Evolutionary conservation across 2,888 invertebrate genomes (phyloP).

Genomic region (Tyria jacobaeae): DNA sequence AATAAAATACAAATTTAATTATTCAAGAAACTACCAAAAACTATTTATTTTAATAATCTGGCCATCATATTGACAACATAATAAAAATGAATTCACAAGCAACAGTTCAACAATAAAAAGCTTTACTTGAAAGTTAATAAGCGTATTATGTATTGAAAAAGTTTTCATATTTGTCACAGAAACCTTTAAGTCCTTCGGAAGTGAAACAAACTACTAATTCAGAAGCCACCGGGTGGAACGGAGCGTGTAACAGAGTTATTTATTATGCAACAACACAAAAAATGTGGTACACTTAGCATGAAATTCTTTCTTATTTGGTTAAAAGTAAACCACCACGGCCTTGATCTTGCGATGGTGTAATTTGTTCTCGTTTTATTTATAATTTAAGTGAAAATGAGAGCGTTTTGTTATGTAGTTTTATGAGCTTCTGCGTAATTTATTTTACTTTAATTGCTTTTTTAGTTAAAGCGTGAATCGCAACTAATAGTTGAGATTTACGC

Average conservation of each 20-base stretch:
- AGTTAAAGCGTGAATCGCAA: no score
- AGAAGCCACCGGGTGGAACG: conserved; percentile 13
- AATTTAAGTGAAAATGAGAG: conserved; percentile 11
- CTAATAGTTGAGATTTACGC: no score
- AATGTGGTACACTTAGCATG: conserved; percentile 2
- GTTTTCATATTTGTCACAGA: conserved; percentile 4
- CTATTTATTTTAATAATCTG: no score
- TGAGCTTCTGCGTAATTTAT: background rate
- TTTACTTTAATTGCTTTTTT: background rate
- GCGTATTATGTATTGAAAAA: background rate
- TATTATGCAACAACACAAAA: conserved; percentile 28
- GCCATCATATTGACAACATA: no score
- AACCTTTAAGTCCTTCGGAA: conserved; percentile 25
- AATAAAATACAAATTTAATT: no score
- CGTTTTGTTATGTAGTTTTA: background rate
- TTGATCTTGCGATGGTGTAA: conserved; percentile 62
- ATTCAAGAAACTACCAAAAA: no score
- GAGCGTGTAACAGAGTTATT: conserved; percentile 29
- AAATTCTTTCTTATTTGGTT: conserved; percentile 23
- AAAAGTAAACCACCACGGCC: conserved; percentile 52
- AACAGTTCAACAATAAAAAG: background rate
- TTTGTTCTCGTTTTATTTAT: conserved; percentile 12
- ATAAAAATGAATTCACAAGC: no score
- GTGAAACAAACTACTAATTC: conserved; percentile 21
- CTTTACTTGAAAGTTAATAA: background rate